Base-by-base conservation (phyloP, 2,888 invertebrate genomes). In the Andrena trimmerana region DNA sequence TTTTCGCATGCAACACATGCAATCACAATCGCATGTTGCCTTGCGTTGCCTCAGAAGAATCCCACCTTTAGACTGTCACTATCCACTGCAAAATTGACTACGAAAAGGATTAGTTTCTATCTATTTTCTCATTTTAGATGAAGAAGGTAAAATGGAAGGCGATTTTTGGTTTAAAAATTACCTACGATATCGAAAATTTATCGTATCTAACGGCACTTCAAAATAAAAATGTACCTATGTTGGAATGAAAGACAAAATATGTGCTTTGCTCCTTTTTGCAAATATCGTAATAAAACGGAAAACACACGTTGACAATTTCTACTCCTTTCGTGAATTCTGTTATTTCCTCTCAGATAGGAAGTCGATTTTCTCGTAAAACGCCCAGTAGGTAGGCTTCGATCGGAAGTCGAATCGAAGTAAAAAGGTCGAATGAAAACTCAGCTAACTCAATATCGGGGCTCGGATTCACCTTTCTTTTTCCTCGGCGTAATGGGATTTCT, bases 391-490 rank as follows among this genome's bases (percentile, higher is more conserved):
- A 87, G 84, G 86, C 86, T 84, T 80, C 86, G 90, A 86, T 90
- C 88, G 89, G 84, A 86, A 89, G 87, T 90, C 89, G 90, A 92
- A 91, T 91, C 88, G 88, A 90, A 90, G 90, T 90, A 90, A 90
- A 90, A 91, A 90, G 90, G 90, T 91, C 90, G 89, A 92, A 91
- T 91, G 91, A 92, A 92, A 92, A 93, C 92, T 92, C 90, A 89
- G 89, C 90, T 92, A 93, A 93, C 91, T 92, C 89, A 91, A 92
- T 92, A 92, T 92, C 90, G 88, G 74, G 86, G 86, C 82, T 89
- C 87, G 81, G 89, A 87, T 85, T 85, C 88, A 89, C 87, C 88
- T 91, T 87, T 90, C 89, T 90, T 90, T 91, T 90, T 89, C 88
- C 88, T 84, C 90, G 81, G 75, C 87, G 87, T 93, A 91, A 93